phyloP scores from a whole-genome alignment of 2,113 vertebrate species.

The Pao palembangensis region DNA sequence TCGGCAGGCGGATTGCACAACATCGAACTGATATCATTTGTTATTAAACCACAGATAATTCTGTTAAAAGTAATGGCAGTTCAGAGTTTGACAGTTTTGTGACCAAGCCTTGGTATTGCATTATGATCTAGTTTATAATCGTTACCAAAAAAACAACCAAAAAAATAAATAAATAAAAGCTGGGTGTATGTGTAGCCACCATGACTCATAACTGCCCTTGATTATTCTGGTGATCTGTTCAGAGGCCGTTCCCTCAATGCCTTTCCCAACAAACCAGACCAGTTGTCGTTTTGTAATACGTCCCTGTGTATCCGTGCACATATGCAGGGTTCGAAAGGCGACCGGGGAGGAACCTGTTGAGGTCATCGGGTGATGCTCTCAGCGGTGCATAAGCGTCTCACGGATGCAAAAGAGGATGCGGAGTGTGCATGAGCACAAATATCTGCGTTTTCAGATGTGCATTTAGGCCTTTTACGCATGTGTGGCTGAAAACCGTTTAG shows the following conservation, averaged over 20 bases:
- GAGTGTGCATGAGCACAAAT: background rate
- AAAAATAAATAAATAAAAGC: background rate
- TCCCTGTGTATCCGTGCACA: background rate
- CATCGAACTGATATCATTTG: background rate
- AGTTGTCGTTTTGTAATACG: slow-evolving; percentile 34
- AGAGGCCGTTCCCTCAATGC: slow-evolving; percentile 3
- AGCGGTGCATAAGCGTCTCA: background rate
- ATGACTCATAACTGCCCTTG: slow-evolving; percentile 55
- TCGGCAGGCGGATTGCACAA: slow-evolving; percentile 1
- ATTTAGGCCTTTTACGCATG: no score
- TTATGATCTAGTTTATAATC: slow-evolving; percentile 20
- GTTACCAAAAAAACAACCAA: background rate
- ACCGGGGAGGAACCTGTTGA: slow-evolving; percentile 38
- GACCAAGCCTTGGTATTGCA: background rate
- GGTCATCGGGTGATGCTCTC: no score
- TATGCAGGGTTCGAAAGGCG: slow-evolving; percentile 1
- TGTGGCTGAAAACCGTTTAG: no score
- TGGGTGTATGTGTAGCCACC: slow-evolving; percentile 15
- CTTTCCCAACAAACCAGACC: slow-evolving; percentile 25
- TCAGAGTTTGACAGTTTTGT: background rate
- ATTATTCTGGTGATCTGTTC: slow-evolving; percentile 31
- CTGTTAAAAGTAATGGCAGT: background rate
- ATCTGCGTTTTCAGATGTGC: background rate
- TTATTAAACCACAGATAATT: background rate
- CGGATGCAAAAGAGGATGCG: background rate